A percentile compares a stretch with the other conserved stretches of the same genome.
These are phyloP conservation scores for Elephantulus edwardii DNA, from an alignment of 2,113 vertebrate genomes.

Conservation along the genomic window DNA sequence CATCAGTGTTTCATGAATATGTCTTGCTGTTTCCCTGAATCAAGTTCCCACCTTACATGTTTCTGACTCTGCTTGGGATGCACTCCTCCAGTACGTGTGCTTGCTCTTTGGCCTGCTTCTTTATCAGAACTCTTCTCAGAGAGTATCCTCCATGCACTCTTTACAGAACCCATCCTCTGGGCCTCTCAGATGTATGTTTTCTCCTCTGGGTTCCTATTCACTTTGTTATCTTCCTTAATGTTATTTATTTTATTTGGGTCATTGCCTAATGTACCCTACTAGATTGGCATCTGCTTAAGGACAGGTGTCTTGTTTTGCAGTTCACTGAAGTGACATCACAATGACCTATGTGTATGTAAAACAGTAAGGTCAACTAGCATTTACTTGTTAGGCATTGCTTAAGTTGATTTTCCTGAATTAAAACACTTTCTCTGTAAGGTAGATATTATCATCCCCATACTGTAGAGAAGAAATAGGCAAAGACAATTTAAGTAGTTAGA, in stretches of 20 bases:
- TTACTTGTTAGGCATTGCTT: background rate
- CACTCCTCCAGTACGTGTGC: too few relatives aligned
- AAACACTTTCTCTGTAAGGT: background rate
- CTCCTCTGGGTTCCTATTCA: background rate
- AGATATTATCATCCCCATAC: background rate
- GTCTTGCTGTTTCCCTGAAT: background rate
- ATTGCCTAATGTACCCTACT: background rate
- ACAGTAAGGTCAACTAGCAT: background rate
- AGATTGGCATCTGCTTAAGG: background rate
- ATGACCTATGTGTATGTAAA: background rate
- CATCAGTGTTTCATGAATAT: background rate
- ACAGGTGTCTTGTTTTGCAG: background rate
- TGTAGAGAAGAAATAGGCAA: background rate
- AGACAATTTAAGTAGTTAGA: background rate
- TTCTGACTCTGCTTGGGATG: background rate
- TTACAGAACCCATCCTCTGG: background rate
- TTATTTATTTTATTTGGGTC: background rate
- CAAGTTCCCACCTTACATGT: background rate
- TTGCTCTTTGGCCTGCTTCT: rapidly evolving
- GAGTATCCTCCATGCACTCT: background rate
- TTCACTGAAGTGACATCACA: background rate
- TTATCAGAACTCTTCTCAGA: background rate
- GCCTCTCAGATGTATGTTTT: background rate
- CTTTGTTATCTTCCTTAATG: background rate
- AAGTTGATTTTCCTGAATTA: background rate